A percentile compares a stretch with the other conserved stretches of the same genome.
phyloP scores from a whole-genome alignment of 2,797 vertebrate species.

The Crocidura indochinensis region DNA sequence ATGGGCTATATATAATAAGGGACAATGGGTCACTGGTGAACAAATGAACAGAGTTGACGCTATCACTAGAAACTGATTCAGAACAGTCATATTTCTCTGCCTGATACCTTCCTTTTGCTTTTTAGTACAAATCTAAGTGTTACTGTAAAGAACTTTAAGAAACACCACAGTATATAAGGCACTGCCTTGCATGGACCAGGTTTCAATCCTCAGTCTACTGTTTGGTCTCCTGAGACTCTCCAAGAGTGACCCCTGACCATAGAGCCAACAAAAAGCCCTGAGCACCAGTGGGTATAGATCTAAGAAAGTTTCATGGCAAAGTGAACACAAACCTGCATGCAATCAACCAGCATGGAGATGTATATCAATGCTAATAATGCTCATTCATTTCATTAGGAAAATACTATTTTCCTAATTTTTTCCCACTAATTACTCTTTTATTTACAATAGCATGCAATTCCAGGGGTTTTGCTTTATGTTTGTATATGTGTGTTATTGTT shows the following conservation, averaged over 20 bases:
- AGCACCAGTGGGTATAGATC: no score
- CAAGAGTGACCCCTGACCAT: no score
- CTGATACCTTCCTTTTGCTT: background rate
- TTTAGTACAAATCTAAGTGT: background rate
- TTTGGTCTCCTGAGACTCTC: no score
- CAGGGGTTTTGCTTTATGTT: no score
- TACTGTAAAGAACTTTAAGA: no score
- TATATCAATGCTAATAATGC: background rate
- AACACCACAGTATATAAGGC: no score
- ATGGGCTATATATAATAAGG: constrained; percentile 24
- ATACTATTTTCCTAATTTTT: background rate
- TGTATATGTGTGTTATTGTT: no score
- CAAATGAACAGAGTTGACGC: background rate
- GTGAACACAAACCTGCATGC: background rate
- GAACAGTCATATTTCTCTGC: background rate
- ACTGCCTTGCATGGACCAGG: no score
- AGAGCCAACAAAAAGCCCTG: no score
- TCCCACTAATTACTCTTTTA: no score
- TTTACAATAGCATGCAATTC: no score
- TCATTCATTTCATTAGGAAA: background rate
- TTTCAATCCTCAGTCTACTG: no score
- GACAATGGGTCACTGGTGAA: background rate
- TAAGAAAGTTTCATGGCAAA: background rate
- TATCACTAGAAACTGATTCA: background rate
- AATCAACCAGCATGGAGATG: rapidly evolving